phyloP scores from a whole-genome alignment of 2,797 vertebrate species.

The Mareca penelope region DNA sequence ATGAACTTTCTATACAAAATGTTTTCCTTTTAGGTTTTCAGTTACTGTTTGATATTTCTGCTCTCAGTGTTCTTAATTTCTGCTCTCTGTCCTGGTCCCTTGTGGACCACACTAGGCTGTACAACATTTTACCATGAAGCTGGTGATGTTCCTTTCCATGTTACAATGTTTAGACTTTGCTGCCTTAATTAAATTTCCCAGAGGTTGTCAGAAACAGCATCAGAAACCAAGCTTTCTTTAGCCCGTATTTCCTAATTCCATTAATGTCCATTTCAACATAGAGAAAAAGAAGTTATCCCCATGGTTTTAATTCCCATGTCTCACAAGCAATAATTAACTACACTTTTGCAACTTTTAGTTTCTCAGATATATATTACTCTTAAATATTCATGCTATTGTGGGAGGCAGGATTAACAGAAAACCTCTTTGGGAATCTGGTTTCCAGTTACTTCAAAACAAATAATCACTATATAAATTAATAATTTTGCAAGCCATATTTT shows the following conservation, averaged over 20 bases:
- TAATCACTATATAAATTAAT: background rate
- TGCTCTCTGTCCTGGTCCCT: background rate
- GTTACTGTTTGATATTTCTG: background rate
- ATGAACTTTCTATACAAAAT: background rate
- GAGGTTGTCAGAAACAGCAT: background rate
- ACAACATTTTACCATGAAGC: background rate
- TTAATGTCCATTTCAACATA: background rate
- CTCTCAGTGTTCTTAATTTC: background rate
- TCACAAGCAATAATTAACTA: background rate
- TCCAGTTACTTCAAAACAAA: slow-evolving; percentile 21
- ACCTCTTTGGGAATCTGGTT: background rate
- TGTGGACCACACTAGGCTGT: background rate
- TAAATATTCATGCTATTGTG: slow-evolving; percentile 27
- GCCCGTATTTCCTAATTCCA: background rate
- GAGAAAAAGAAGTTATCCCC: background rate
- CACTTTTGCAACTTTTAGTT: background rate
- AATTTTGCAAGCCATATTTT: slow-evolving; percentile 35
- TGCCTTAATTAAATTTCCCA: background rate
- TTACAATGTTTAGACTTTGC: background rate
- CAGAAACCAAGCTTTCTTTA: background rate
- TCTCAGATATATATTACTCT: background rate
- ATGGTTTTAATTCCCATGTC: background rate
- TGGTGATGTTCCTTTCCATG: background rate
- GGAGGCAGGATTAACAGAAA: background rate
- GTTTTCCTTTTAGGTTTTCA: background rate